Evolutionary conservation across 2,113 vertebrate genomes (phyloP).

Genomic region (Piaya cayana): DNA sequence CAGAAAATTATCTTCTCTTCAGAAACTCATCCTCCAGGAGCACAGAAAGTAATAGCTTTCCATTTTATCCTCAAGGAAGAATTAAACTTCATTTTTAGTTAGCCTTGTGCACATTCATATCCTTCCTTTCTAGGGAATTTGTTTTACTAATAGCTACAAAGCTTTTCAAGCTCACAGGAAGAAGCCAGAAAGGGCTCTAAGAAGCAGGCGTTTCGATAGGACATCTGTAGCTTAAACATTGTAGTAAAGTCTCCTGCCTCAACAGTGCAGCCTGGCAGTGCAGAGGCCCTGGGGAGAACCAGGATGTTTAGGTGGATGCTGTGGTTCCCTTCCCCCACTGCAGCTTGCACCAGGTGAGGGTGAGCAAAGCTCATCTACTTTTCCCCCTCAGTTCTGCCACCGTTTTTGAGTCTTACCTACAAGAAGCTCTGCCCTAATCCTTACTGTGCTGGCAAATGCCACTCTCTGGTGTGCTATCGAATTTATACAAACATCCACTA

Average conservation of each 20-base stretch:
- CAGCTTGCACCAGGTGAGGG: not conserved
- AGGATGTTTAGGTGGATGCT: not conserved
- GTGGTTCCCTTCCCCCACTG: not conserved
- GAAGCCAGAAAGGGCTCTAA: not conserved
- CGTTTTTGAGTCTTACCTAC: not conserved
- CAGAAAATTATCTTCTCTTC: not conserved
- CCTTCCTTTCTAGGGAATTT: not conserved
- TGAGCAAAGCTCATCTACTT: not conserved
- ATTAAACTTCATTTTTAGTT: slow-evolving; percentile 2
- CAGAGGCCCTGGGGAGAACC: not conserved
- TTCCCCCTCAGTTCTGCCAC: not conserved
- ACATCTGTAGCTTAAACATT: not conserved
- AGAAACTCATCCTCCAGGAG: not conserved
- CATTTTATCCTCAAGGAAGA: not conserved
- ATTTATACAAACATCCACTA: not conserved
- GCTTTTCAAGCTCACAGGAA: not conserved
- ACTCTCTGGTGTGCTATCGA: not conserved
- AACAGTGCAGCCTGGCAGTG: not conserved
- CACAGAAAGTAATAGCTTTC: not conserved
- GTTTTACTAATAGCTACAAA: not conserved
- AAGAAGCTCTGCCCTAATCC: not conserved
- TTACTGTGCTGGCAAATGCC: not conserved
- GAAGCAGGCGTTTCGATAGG: not conserved
- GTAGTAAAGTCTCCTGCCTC: not conserved
- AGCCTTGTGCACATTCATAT: not conserved